Conservation (phyloP, 2,797 vertebrate species). For the Pseudochromis fuscus region DNA sequence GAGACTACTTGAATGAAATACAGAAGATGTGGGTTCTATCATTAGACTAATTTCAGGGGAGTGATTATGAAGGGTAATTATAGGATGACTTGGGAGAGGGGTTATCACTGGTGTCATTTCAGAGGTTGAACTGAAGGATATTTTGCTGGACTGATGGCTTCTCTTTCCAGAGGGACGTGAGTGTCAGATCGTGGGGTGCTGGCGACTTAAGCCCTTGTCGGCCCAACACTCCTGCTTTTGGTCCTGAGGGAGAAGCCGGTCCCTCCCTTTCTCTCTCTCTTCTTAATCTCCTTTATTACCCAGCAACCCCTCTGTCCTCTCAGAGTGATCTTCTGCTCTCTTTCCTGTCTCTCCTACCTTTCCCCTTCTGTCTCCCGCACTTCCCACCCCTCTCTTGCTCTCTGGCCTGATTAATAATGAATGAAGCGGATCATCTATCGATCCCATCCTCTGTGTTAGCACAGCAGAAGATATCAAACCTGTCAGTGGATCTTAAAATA, state of each 20-base stretch:
- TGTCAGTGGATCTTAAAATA: constrained; percentile 80
- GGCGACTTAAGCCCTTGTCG: constrained; percentile 38
- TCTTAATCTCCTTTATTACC: constrained; percentile 68
- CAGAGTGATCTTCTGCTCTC: constrained; percentile 65
- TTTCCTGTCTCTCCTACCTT: constrained; percentile 64
- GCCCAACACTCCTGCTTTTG: constrained; percentile 16
- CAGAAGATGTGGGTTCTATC: constrained; percentile 46
- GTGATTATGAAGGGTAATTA: constrained; percentile 68
- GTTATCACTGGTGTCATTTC: constrained; percentile 60
- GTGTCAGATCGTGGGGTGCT: constrained; percentile 49
- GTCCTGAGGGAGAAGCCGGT: constrained; percentile 44
- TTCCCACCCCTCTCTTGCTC: constrained; percentile 70
- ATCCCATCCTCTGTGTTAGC: constrained; percentile 81
- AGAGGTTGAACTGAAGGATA: constrained; percentile 70
- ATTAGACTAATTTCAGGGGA: constrained; percentile 62
- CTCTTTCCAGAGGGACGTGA: constrained; percentile 45
- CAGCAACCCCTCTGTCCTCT: constrained; percentile 66
- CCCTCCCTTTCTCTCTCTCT: constrained; percentile 40
- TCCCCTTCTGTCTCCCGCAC: constrained; percentile 64
- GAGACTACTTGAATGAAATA: constrained; percentile 52
- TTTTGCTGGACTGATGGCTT: constrained; percentile 50
- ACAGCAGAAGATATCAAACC: constrained; percentile 83
- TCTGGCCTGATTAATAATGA: constrained; percentile 84
- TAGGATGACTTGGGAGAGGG: constrained; percentile 61
- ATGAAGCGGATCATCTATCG: constrained; percentile 85